Evolutionary conservation across 1,140 invertebrate species (phyloP).

Genomic region (Brachionus asplanchnoidis): DNA sequence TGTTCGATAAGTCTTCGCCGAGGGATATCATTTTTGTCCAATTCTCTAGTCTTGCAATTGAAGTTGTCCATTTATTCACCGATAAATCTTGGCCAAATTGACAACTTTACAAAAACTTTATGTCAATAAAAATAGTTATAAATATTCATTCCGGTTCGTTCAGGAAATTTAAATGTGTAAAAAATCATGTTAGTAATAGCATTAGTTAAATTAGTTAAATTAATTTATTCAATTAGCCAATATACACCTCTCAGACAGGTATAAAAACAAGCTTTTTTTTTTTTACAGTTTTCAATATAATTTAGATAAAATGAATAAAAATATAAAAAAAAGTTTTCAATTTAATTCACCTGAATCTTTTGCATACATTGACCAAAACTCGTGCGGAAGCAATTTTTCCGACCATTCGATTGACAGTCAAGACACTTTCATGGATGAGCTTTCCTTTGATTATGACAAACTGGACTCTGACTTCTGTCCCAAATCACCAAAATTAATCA

Average conservation of each 20-base stretch:
- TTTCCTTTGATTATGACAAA: not conserved
- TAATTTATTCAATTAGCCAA: not conserved
- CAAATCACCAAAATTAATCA: not conserved
- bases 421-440: not conserved
- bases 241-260: not conserved
- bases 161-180: slow-evolving; percentile 27
- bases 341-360: not conserved
- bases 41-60: not conserved
- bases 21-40: not conserved
- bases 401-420: not conserved
- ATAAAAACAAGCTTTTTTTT: not conserved
- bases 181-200: slow-evolving; percentile 29
- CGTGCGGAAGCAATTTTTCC: not conserved
- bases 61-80: not conserved
- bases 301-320: not conserved
- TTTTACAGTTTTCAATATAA: too few relatives aligned
- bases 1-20: not conserved
- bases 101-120: not conserved
- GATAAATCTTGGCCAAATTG: not conserved
- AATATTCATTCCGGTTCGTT: slow-evolving; percentile 31
- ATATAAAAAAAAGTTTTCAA: not conserved
- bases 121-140: not conserved
- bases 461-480: not conserved
- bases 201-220: not conserved
- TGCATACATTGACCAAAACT: not conserved